Conservation (phyloP, 2,797 vertebrate genomes). For the Poeciliopsis turneri region DNA sequence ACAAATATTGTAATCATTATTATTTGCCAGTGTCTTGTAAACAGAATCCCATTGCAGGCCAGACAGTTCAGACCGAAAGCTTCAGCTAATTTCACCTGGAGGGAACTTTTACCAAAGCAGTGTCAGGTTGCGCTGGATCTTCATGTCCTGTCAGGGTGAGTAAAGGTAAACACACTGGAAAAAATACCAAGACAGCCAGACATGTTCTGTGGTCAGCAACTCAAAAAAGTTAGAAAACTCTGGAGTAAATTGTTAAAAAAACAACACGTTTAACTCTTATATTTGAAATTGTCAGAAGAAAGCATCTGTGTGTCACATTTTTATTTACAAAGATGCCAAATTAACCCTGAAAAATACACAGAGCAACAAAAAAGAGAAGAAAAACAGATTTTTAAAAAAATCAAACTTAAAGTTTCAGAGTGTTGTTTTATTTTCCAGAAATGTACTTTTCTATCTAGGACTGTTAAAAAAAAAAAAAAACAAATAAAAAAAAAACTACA, state of each 20-base stretch:
- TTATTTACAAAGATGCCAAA: not conserved
- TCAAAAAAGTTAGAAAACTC: not conserved
- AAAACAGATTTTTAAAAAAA: too few species aligned
- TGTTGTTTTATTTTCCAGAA: too few species aligned
- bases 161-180: not conserved
- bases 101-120: not conserved
- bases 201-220: not conserved
- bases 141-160: not conserved
- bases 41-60: not conserved
- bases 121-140: not conserved
- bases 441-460: too few species aligned
- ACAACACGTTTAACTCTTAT: not conserved
- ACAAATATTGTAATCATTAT: not conserved
- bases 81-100: not conserved
- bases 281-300: not conserved
- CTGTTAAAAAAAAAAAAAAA: too few species aligned
- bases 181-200: not conserved
- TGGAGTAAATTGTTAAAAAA: not conserved
- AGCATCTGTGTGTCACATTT: not conserved
- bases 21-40: slow-evolving; percentile 12
- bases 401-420: too few species aligned
- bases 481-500: too few species aligned
- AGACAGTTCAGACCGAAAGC: not conserved
- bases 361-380: not conserved
- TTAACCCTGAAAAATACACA: not conserved